These are phyloP conservation scores for Nyctereutes procyonoides DNA, from an alignment of 2,113 vertebrate genomes.

Conservation along the genomic window DNA sequence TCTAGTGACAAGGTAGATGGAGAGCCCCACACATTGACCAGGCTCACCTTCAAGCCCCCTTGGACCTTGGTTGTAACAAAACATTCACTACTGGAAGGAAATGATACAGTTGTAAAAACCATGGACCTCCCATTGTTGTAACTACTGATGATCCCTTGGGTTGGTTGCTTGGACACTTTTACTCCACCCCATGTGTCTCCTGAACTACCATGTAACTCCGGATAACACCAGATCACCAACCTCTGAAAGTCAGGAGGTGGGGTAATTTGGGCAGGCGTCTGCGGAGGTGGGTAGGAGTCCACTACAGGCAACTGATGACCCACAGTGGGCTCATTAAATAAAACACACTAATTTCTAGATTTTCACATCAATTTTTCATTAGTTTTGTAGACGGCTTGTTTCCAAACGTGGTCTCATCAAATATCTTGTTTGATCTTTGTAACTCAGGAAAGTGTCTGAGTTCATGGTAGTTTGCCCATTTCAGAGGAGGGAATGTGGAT, in stretches of 20 bases:
- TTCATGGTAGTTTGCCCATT: neutral
- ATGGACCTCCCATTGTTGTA: neutral
- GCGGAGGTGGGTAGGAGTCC: accelerated
- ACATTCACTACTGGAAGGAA: neutral
- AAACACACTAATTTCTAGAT: neutral
- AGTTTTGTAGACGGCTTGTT: neutral
- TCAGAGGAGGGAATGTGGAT: neutral
- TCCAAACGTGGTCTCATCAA: neutral
- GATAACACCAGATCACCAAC: neutral
- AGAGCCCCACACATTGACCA: neutral
- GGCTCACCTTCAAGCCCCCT: neutral
- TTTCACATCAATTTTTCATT: neutral
- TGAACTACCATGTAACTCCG: neutral
- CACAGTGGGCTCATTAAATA: neutral
- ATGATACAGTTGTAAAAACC: neutral
- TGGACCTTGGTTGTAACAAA: neutral
- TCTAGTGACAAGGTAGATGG: neutral
- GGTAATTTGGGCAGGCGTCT: neutral
- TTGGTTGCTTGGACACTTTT: neutral
- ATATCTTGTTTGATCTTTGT: neutral
- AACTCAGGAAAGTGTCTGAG: neutral
- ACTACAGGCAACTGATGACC: accelerated
- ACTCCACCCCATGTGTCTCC: neutral
- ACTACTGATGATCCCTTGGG: neutral
- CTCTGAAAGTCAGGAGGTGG: neutral